Percentiles rank a stretch among this genome's conserved stretches.
Evolutionary conservation across 2,888 invertebrate species (phyloP).

Genomic region (Sericinus montela): DNA sequence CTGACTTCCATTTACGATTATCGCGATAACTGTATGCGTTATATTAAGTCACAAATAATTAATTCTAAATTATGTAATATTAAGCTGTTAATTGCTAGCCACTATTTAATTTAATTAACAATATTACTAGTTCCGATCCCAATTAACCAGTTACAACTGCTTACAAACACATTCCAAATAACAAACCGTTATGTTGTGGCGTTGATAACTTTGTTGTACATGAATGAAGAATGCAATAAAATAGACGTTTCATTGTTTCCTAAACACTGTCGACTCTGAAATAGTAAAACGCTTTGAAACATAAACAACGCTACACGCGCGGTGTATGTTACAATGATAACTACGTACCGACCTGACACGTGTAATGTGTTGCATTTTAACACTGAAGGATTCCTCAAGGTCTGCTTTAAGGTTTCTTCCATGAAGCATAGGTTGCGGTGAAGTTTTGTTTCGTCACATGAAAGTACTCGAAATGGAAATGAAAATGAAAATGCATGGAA

Average conservation of each 20-base stretch:
- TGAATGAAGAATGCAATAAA: too few relatives aligned
- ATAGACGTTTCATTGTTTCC: not conserved
- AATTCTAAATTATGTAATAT: slow-evolving; percentile 6
- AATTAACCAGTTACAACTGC: not conserved
- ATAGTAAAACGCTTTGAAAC: not conserved
- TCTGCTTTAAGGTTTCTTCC: too few relatives aligned
- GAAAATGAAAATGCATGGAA: too few relatives aligned
- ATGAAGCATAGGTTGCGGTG: too few relatives aligned
- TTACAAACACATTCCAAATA: not conserved
- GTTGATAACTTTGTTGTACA: too few relatives aligned
- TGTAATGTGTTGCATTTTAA: not conserved
- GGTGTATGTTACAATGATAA: not conserved
- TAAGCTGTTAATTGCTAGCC: not conserved
- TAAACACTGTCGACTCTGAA: not conserved
- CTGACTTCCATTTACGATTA: too few relatives aligned
- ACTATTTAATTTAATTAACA: not conserved
- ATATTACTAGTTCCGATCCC: not conserved
- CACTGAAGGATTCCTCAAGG: too few relatives aligned
- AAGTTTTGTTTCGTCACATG: too few relatives aligned
- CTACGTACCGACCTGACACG: too few relatives aligned
- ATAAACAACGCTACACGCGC: not conserved
- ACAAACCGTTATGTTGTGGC: not conserved
- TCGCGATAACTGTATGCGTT: too few relatives aligned
- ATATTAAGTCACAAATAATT: not conserved
- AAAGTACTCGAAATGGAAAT: too few relatives aligned